These are phyloP conservation scores for Odontomachus brunneus DNA, from an alignment of 1,140 invertebrate genomes.

Conservation along the genomic window DNA sequence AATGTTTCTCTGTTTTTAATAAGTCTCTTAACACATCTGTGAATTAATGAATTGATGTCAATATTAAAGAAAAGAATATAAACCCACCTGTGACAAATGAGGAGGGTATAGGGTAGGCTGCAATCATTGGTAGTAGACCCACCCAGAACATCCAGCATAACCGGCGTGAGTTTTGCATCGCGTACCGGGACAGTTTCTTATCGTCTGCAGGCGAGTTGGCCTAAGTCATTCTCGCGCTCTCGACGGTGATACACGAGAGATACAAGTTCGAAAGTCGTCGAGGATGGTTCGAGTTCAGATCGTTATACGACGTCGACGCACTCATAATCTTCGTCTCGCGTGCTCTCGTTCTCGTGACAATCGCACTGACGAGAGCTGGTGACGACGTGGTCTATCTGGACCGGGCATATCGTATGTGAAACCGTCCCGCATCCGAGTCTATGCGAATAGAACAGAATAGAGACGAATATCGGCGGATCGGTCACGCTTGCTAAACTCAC, in stretches of 20 bases:
- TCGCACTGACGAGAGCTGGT: slow-evolving; percentile 37
- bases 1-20: too few relatives aligned
- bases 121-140: slow-evolving; percentile 78
- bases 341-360: slow-evolving; percentile 45
- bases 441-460: slow-evolving; percentile 49
- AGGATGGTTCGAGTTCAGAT: slow-evolving; percentile 11
- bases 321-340: slow-evolving; percentile 70
- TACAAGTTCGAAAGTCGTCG: slow-evolving; percentile 13
- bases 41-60: too few relatives aligned
- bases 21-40: too few relatives aligned
- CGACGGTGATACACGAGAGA: slow-evolving; percentile 3
- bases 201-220: slow-evolving; percentile 51
- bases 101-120: slow-evolving; percentile 77
- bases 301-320: slow-evolving; percentile 16
- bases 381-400: slow-evolving; percentile 55
- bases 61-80: too few relatives aligned
- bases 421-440: not conserved
- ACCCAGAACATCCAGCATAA: slow-evolving; percentile 80
- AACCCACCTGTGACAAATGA: slow-evolving; percentile 72
- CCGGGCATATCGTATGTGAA: slow-evolving; percentile 56
- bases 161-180: slow-evolving; percentile 77
- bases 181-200: slow-evolving; percentile 59
- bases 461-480: slow-evolving; percentile 51
- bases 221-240: slow-evolving; percentile 74
- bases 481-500: slow-evolving; percentile 67